Percentiles rank a stretch among this genome's conserved stretches.
Evolutionary conservation across 2,888 invertebrate genomes (phyloP).

Genomic region (Syritta pipiens): DNA sequence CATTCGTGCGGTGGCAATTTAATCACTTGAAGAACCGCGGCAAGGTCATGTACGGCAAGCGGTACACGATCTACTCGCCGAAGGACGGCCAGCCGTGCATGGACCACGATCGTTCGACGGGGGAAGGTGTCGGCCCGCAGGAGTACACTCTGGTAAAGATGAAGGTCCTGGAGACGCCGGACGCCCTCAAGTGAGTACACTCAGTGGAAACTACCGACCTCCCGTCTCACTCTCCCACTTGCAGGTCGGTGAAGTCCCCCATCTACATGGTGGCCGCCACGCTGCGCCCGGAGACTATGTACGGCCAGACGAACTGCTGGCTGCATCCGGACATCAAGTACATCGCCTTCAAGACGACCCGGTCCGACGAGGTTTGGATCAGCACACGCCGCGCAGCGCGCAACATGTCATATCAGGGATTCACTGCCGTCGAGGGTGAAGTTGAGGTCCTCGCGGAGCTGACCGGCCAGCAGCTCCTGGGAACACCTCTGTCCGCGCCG

Average conservation of each 20-base stretch:
- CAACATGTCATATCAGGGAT: slow-evolving; percentile 97
- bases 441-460: slow-evolving; percentile 85
- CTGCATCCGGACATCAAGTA: slow-evolving; percentile 96
- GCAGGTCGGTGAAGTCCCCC: slow-evolving; percentile 73
- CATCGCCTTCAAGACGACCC: slow-evolving; percentile 88
- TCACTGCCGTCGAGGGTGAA: slow-evolving; percentile 89
- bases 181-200: slow-evolving; percentile 83
- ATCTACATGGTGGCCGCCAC: slow-evolving; percentile 94
- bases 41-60: slow-evolving; percentile 97
- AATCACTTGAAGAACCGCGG: slow-evolving; percentile 89
- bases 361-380: slow-evolving; percentile 88
- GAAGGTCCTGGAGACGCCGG: slow-evolving; percentile 83
- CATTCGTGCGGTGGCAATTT: slow-evolving; percentile 99
- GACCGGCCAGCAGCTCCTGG: slow-evolving; percentile 89
- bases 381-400: slow-evolving; percentile 93
- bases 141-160: slow-evolving; percentile 99
- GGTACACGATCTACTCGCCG: slow-evolving; percentile 97
- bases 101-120: slow-evolving; percentile 98
- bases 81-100: slow-evolving; percentile 99
- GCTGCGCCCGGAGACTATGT: slow-evolving; percentile 99
- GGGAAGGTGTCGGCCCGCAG: slow-evolving; percentile 98
- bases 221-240: background rate
- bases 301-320: slow-evolving; percentile 99
- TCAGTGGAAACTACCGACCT: too few species aligned
- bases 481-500: slow-evolving; percentile 91